Conservation (phyloP, 1,140 invertebrate species). For the Drosophila varians region DNA sequence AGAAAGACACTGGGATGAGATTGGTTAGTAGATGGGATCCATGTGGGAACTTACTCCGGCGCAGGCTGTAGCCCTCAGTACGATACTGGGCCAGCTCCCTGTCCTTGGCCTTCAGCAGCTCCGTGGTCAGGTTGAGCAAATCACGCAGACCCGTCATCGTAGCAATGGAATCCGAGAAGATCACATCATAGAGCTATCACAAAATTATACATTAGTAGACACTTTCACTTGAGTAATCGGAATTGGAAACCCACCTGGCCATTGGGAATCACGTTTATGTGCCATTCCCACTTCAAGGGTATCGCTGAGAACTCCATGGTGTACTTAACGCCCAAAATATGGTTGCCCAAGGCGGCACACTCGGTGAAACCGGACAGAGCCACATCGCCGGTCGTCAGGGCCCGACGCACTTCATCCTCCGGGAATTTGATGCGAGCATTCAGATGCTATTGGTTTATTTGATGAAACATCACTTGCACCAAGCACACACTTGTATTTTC, state of each 20-base stretch:
- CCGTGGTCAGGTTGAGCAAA: constrained; percentile 5
- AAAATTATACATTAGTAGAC: not conserved
- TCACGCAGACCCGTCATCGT: not conserved
- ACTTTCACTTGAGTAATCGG: not conserved
- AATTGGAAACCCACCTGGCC: constrained; percentile 10
- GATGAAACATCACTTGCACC: not conserved
- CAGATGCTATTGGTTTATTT: constrained; percentile 20
- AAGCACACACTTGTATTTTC: not conserved
- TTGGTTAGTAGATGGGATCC: too few species aligned
- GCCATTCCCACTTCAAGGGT: constrained; percentile 66
- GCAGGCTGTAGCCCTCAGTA: constrained; percentile 48
- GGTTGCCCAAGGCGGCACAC: not conserved
- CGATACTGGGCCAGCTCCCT: constrained; percentile 64
- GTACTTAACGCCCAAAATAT: constrained; percentile 56
- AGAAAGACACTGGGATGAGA: too few species aligned
- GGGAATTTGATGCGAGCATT: constrained; percentile 64
- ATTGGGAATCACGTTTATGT: constrained; percentile 5
- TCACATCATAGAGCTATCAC: constrained; percentile 40
- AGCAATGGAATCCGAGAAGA: not conserved
- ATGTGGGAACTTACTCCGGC: constrained; percentile 52
- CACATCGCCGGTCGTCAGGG: constrained; percentile 1
- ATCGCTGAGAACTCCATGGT: constrained; percentile 18
- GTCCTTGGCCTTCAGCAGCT: constrained; percentile 61
- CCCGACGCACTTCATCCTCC: constrained; percentile 12
- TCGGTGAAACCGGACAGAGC: not conserved